Conservation (phyloP, 1,140 invertebrate genomes). For the Aphidius gifuensis region DNA sequence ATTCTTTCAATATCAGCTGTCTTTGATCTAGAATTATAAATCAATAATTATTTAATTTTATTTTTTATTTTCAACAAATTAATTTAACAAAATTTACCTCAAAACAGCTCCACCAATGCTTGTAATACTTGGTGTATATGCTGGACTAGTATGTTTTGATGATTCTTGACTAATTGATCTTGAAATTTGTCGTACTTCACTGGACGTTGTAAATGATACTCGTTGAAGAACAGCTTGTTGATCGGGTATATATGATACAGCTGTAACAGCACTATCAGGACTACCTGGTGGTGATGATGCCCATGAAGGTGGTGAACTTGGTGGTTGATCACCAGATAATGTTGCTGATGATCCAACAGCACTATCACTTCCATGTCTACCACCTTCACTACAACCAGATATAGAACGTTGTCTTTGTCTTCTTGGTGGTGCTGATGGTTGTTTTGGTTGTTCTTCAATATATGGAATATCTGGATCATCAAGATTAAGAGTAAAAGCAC, state of each 20-base stretch:
- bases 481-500: conserved; percentile 55
- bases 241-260: conserved; percentile 59
- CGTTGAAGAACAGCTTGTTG: conserved; percentile 56
- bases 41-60: neutral
- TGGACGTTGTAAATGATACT: conserved; percentile 60
- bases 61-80: neutral
- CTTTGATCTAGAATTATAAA: conserved; percentile 55
- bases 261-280: conserved; percentile 55
- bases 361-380: conserved; percentile 55
- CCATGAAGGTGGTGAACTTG: conserved; percentile 62
- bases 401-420: conserved; percentile 49
- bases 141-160: conserved; percentile 35
- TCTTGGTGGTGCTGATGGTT: conserved; percentile 43
- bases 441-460: conserved; percentile 61
- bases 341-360: conserved; percentile 63
- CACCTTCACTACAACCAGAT: conserved; percentile 51
- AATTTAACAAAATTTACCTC: conserved; percentile 31
- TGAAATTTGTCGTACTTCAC: conserved; percentile 56
- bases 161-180: conserved; percentile 47
- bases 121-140: conserved; percentile 61
- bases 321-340: conserved; percentile 52
- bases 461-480: conserved; percentile 71
- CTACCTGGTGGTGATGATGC: conserved; percentile 61
- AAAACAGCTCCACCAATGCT: conserved; percentile 66
- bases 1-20: conserved; percentile 68